Percentiles rank a stretch among this genome's conserved stretches.
Evolutionary conservation across 2,113 vertebrate species (phyloP).

Genomic region (Mirounga angustirostris): DNA sequence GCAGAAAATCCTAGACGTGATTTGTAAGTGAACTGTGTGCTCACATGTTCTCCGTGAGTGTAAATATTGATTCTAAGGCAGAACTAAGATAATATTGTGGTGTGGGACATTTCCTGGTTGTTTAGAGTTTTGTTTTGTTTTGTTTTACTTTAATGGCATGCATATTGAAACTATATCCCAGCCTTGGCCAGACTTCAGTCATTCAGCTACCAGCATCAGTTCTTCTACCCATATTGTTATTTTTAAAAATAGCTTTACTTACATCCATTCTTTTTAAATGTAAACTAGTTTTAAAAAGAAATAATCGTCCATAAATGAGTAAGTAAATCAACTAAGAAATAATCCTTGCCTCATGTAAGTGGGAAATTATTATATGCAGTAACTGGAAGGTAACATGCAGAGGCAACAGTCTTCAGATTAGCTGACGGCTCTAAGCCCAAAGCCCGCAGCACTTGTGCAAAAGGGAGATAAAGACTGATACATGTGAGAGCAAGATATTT

Average conservation of each 20-base stretch:
- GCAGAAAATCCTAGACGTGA: background rate
- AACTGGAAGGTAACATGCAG: background rate
- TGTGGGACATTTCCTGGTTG: background rate
- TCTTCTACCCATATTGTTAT: background rate
- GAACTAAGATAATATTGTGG: background rate
- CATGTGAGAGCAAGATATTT: background rate
- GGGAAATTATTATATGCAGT: background rate
- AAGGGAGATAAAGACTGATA: background rate
- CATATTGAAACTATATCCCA: background rate
- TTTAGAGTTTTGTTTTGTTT: background rate
- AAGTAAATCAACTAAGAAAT: background rate
- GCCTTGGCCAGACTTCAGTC: background rate
- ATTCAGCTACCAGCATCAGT: background rate
- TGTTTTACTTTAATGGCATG: background rate
- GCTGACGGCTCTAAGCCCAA: background rate
- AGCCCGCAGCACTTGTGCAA: background rate
- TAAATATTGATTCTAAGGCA: slow-evolving; percentile 5
- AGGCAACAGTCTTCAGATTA: background rate
- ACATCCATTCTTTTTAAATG: background rate
- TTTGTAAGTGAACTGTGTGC: background rate
- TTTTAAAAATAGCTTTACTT: background rate
- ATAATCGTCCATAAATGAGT: background rate
- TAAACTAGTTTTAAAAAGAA: background rate
- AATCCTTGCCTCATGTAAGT: background rate
- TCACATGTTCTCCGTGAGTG: background rate